Base-by-base conservation (phyloP, 2,888 invertebrate species). In the Nephrotoma appendiculata region DNA sequence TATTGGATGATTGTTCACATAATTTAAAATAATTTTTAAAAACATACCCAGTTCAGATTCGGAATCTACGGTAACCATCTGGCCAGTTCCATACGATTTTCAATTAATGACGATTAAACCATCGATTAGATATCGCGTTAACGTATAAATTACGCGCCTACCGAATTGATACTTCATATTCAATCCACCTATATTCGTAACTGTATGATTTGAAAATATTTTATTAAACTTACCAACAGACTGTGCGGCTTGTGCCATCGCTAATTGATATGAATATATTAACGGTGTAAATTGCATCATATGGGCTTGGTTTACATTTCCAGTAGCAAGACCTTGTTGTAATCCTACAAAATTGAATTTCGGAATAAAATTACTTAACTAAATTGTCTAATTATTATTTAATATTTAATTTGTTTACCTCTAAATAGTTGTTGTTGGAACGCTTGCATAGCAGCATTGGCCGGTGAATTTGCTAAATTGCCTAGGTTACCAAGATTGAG, bases 271-370 rank as follows among this genome's bases (percentile, higher is more conserved):
- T 5, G 97, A 96, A 92, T 97, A 97, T 87, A 97, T 93, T 86
- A 98, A 93, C 85, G 97, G 97, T 45, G 95, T 95, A 92, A 97
- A 97, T 89, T 96, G 96, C 92, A 97, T 94, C 95, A 98, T 96
- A 91, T 97, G 97, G 84, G 97, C 96, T 85, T 97, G 96, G 89
- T 91, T 91, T 71, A 71, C 71, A 15, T 86, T 86, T n/a, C 88
- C 88, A 11, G 89, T 89, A 43, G 91, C 90, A 88, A 91, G 88
- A 86, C 91, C 91, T 88, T 91, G 90, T 19, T 91, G 91, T 88
- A 92, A 89, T 88, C 90, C 91, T 92, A 86, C 1, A 87, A 87
- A 45, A 85, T 71, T 9, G 3, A 9, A 71, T 71, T 31, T 31
- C 7, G 52, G 12, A n/a, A 86, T 15, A 86, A 6, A 11, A 9